Evolutionary conservation across 2,797 vertebrate species (phyloP).

Genomic region (Chelmon rostratus): DNA sequence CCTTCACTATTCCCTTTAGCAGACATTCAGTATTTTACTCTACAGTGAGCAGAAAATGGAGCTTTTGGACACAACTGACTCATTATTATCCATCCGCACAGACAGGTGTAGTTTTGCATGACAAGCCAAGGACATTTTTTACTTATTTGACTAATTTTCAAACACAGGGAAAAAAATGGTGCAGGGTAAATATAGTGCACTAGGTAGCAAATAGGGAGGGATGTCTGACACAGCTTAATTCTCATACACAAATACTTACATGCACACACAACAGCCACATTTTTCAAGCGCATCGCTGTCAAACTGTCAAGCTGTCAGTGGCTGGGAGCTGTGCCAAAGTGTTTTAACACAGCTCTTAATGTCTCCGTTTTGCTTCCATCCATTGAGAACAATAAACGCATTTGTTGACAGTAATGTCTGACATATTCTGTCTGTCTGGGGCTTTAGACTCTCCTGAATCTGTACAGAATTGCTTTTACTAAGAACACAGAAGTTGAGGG

Average conservation of each 20-base stretch:
- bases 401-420: slow-evolving; percentile 55
- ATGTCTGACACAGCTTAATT: neutral
- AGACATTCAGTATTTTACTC: neutral
- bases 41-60: neutral
- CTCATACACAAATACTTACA: neutral
- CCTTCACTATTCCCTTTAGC: neutral
- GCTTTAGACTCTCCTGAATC: slow-evolving; percentile 25
- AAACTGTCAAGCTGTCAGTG: slow-evolving; percentile 21
- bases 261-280: slow-evolving; percentile 1
- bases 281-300: neutral
- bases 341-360: slow-evolving; percentile 50
- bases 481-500: slow-evolving; percentile 18
- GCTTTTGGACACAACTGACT: neutral
- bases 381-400: slow-evolving; percentile 50
- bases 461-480: slow-evolving; percentile 33
- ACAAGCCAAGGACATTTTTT: neutral
- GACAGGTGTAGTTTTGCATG: neutral
- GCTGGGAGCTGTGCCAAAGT: slow-evolving; percentile 46
- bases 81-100: slow-evolving; percentile 9
- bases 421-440: slow-evolving; percentile 37
- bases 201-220: neutral
- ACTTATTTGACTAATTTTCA: neutral
- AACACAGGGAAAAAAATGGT: neutral
- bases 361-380: slow-evolving; percentile 47
- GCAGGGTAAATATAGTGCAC: neutral